These are phyloP conservation scores for Phoxinus dragarum DNA, from an alignment of 2,797 vertebrate species.

Conservation along the genomic window DNA sequence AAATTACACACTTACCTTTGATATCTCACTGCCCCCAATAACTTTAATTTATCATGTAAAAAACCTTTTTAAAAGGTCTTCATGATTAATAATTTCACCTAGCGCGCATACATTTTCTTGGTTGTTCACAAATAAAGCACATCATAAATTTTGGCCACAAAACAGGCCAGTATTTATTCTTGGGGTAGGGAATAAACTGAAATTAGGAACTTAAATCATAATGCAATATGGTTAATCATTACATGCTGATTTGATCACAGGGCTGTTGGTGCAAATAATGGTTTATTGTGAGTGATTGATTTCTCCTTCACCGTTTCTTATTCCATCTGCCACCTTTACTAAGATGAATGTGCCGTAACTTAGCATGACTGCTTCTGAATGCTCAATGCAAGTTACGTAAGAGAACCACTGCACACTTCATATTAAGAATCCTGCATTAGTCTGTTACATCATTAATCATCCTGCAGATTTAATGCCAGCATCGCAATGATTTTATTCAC, in stretches of 20 bases:
- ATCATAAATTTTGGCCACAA: not conserved
- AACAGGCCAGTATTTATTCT: not conserved
- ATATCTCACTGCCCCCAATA: not conserved
- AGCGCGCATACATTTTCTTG: not conserved
- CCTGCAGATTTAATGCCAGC: slow-evolving; percentile 48
- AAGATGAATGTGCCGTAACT: slow-evolving; percentile 63
- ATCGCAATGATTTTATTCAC: slow-evolving; percentile 53
- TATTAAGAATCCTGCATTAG: slow-evolving; percentile 53
- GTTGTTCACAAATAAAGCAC: not conserved
- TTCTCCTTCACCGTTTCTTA: slow-evolving; percentile 72
- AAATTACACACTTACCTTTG: not conserved
- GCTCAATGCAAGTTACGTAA: slow-evolving; percentile 66
- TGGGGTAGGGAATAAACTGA: not conserved
- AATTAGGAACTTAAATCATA: slow-evolving; percentile 19
- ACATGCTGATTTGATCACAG: not conserved
- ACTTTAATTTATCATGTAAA: not conserved
- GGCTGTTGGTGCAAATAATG: slow-evolving; percentile 4
- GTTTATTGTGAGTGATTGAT: slow-evolving; percentile 57
- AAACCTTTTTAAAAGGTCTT: not conserved
- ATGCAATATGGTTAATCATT: slow-evolving; percentile 5
- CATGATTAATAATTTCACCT: not conserved
- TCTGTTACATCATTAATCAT: slow-evolving; percentile 52
- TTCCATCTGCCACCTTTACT: slow-evolving; percentile 67
- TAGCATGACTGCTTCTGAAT: slow-evolving; percentile 75
- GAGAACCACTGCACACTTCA: slow-evolving; percentile 52